Percentiles rank a stretch among this genome's conserved stretches.
These are phyloP conservation scores for Patella depressa DNA, from an alignment of 2,888 invertebrate species.

Conservation along the genomic window DNA sequence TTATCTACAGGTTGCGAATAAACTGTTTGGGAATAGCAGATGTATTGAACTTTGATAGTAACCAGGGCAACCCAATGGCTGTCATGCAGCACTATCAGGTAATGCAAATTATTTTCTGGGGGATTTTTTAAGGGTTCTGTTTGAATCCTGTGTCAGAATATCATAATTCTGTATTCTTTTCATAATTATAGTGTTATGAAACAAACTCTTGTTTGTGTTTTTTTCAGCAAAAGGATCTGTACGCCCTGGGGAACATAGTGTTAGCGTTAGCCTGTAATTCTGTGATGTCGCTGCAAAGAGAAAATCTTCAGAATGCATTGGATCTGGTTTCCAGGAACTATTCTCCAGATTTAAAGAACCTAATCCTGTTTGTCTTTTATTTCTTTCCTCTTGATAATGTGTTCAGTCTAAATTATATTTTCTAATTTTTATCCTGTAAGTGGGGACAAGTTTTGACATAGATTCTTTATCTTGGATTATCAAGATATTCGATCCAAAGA, in stretches of 20 bases:
- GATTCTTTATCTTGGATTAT: no score
- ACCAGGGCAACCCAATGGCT: conserved; percentile 77
- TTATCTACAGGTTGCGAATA: conserved; percentile 78
- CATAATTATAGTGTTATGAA: no score
- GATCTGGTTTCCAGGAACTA: conserved; percentile 91
- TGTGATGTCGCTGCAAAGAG: conserved; percentile 86
- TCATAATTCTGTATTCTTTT: no score
- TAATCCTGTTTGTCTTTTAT: conserved; percentile 81
- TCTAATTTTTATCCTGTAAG: neutral
- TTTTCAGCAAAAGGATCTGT: conserved; percentile 89
- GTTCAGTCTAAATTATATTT: neutral
- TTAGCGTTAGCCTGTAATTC: conserved; percentile 94
- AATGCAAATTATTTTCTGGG: neutral
- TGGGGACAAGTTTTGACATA: neutral
- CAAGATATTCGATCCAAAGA: no score
- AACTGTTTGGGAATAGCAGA: conserved; percentile 87
- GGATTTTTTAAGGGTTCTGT: no score
- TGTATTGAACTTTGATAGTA: conserved; percentile 80
- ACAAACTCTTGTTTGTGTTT: conserved; percentile 11
- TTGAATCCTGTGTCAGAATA: no score
- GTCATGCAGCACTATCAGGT: conserved; percentile 80
- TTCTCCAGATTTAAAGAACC: conserved; percentile 93
- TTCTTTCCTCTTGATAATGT: neutral
- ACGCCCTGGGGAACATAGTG: conserved; percentile 90
- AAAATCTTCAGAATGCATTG: conserved; percentile 89